phyloP scores from a whole-genome alignment of 2,113 vertebrate species.

The Spea multiplicata region DNA sequence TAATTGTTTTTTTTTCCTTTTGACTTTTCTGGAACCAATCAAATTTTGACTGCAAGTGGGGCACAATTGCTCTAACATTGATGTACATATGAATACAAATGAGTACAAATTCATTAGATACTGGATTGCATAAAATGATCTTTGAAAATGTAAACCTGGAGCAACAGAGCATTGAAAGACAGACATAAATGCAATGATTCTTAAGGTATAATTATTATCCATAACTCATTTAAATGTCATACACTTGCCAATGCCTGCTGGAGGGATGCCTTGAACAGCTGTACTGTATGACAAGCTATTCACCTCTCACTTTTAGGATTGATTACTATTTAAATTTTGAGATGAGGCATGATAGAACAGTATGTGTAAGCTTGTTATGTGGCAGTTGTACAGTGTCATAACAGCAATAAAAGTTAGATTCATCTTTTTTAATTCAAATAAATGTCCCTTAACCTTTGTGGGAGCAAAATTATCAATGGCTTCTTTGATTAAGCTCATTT shows the following conservation, averaged over 20 bases:
- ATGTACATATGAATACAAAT: too few species aligned
- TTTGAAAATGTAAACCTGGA: slow-evolving; percentile 4
- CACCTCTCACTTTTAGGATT: slow-evolving; percentile 39
- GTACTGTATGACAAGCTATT: slow-evolving; percentile 30
- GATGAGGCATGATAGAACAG: slow-evolving; percentile 20
- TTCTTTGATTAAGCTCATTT: not conserved
- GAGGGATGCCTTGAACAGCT: slow-evolving; percentile 32
- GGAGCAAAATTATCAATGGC: slow-evolving; percentile 5
- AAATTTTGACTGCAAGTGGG: too few species aligned
- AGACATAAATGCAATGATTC: slow-evolving; percentile 25
- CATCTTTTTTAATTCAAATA: not conserved
- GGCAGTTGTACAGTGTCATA: not conserved
- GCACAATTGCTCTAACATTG: too few species aligned
- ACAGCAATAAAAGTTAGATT: not conserved
- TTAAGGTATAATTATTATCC: slow-evolving; percentile 31
- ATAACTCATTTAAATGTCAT: slow-evolving; percentile 34
- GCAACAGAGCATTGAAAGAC: not conserved
- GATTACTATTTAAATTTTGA: slow-evolving; percentile 31
- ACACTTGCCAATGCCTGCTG: slow-evolving; percentile 30
- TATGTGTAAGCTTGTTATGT: slow-evolving; percentile 18
- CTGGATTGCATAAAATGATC: slow-evolving; percentile 3
- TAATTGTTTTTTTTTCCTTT: too few species aligned
- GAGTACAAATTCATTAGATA: not conserved
- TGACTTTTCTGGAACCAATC: too few species aligned
- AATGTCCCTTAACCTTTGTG: not conserved